Base-by-base conservation (phyloP, 2,113 vertebrate genomes). In the Toxotes chatareus region DNA sequence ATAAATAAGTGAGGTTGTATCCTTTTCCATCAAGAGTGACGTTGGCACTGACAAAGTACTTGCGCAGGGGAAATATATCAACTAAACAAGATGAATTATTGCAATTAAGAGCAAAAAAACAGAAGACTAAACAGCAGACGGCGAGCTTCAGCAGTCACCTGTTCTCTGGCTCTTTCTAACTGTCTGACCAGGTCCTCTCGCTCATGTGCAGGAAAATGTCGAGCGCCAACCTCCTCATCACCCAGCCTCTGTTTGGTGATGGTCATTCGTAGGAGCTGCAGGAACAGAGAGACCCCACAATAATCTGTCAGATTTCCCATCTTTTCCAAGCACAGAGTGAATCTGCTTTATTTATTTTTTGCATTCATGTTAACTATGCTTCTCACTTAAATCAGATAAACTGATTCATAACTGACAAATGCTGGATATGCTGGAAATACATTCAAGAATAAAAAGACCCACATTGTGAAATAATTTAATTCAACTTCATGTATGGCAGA, bases 201-300 rank as follows among this genome's bases (percentile, higher is more conserved):
- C 34, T 99, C 98, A 2, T 99, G 97, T 16, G 97, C 96, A 3
- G 98, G 97, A 66, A 99, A 99, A 88, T 99, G 97, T 3, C 98
- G 95, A 27, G 94, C 89, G 0, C 98, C 97, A 0, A 97, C 96
- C 87, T 99, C 97, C 76, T 99, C 98, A 5, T 99, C 98, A 38
- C 98, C 98, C 2, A 99, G 95, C 73, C 98, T 95, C 85, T 99
- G 98, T 86, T 97, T 99, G 66, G 98, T 97, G 80, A 99, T 99
- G 19, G 98, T 99, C 97, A 99, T 99, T 89, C 98, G 94, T 55
- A 99, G 93, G 63, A 99, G 97, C 98, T 99, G 90, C 1, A 12
- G 72, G 38, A 2, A 31, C 66, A 49, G 60, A 82, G 7, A 70
- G 7, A 42, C n/a, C 1, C 23, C 5, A 12, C n/a, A 31, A 7